phyloP scores from a whole-genome alignment of 1,140 invertebrate species.

The Drosophila tsacasi region DNA sequence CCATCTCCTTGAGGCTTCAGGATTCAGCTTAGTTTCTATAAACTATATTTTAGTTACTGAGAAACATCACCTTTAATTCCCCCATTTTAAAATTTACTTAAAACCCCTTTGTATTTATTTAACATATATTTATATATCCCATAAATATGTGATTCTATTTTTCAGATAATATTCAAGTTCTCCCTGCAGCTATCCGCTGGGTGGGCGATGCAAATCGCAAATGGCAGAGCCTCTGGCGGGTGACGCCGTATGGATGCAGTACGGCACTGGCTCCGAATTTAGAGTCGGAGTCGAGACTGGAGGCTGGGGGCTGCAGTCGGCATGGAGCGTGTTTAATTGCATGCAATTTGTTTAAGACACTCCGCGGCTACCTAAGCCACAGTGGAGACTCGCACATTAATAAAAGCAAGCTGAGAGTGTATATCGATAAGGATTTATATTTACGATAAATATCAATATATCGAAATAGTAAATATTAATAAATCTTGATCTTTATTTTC shows the following conservation, averaged over 20 bases:
- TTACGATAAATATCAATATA: too few relatives aligned
- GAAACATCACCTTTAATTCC: background rate
- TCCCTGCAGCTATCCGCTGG: background rate
- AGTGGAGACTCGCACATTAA: slow-evolving; percentile 12
- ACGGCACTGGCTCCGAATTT: slow-evolving; percentile 2
- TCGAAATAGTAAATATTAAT: too few relatives aligned
- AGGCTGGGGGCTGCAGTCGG: slow-evolving; percentile 10
- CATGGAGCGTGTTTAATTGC: slow-evolving; percentile 80
- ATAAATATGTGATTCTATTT: background rate
- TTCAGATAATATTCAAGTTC: background rate
- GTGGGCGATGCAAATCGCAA: slow-evolving; percentile 62
- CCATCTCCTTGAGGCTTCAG: background rate
- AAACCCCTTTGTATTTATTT: background rate
- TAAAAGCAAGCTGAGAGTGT: background rate
- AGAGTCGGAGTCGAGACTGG: slow-evolving; percentile 3
- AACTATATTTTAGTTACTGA: background rate
- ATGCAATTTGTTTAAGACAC: slow-evolving; percentile 77
- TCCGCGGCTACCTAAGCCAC: slow-evolving; percentile 62
- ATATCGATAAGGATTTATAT: background rate
- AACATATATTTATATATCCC: background rate
- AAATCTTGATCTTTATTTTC: too few relatives aligned
- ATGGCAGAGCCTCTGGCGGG: slow-evolving; percentile 44
- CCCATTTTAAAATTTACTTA: background rate
- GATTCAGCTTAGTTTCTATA: background rate
- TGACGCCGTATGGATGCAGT: slow-evolving; percentile 19